Evolutionary conservation across 2,888 invertebrate species (phyloP), one percentile per base, ranked within the genome.

Genomic region (Machimus atricapillus): DNA sequence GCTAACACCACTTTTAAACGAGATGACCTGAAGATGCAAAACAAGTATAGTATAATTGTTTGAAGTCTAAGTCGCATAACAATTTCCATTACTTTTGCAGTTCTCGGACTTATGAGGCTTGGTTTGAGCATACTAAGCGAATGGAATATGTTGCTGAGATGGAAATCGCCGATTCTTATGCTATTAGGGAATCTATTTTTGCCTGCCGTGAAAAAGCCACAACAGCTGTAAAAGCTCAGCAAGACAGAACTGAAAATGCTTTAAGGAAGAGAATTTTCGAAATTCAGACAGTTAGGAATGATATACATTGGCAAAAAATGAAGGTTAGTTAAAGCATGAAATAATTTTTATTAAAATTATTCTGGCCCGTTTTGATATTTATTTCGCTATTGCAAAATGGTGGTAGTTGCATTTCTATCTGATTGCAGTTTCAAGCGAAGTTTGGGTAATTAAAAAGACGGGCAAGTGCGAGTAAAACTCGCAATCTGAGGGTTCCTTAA

Each of bases 251-350:
- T 0, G 97, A 98, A 91, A 98, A 97, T 90, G 95, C 96, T 89
- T 93, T 98, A 90, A 94, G 98, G 16, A 96, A 97, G 91, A 94
- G 98, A 88, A 96, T 98, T 88, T 98, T 97, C 91, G 97, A 98
- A 90, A 97, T 97, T 3, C 96, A 97, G 90, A 94, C 96, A 88
- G 96, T 97, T 0, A 94, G 96, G 88, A 97, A 97, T 90, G 98
- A 98, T 91, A 93, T 98, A 37, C 96, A 97, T 89, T 98, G 98
- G 97, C 98, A 98, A 93, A 96, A 91, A 87, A 88, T 91, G 8
- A 93, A 92, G 89, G 91, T 91, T 40, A 2, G 23, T 79, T 16
- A 19, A 19, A 79, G 19, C n/a, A 52, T n/a, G 7, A n/a, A 52
- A 78, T 16, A 4, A 46, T 14, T 46, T 43, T 43, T 14, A 43